Conservation (phyloP, 1,140 invertebrate species). For the Cataglyphis hispanica region DNA sequence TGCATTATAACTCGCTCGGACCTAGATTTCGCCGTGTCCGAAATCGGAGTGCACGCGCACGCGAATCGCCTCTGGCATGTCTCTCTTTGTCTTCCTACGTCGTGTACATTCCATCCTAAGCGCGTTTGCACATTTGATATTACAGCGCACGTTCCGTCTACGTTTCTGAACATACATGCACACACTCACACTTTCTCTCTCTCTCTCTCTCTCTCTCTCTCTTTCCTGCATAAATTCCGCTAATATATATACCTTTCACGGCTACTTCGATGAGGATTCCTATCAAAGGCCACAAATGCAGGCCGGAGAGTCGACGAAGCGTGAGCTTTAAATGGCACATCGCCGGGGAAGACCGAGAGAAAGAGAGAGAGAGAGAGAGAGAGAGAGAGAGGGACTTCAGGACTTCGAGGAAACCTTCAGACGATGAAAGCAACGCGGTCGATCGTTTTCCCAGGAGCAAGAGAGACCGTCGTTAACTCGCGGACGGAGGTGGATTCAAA, state of each 20-base stretch:
- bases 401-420: conserved; percentile 25
- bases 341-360: not conserved
- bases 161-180: no score
- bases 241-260: not conserved
- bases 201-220: no score
- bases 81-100: conserved; percentile 33
- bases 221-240: conserved; percentile 9
- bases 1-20: conserved; percentile 4
- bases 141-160: conserved; percentile 16
- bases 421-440: conserved; percentile 44
- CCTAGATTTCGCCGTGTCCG: conserved; percentile 6
- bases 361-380: not conserved
- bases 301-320: not conserved
- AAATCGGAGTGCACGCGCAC: conserved; percentile 47
- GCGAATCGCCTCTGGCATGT: conserved; percentile 17
- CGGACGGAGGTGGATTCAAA: conserved; percentile 60
- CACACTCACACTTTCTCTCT: no score
- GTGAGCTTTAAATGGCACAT: conserved; percentile 35
- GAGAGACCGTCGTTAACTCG: conserved; percentile 57
- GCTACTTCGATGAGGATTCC: not conserved
- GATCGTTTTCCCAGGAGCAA: conserved; percentile 45
- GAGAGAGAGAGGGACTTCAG: conserved; percentile 9
- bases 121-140: conserved; percentile 18
- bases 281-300: not conserved
- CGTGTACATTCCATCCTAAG: not conserved